These are phyloP conservation scores for Muraenolepis orangiensis DNA, from an alignment of 2,797 vertebrate genomes.

Conservation along the genomic window DNA sequence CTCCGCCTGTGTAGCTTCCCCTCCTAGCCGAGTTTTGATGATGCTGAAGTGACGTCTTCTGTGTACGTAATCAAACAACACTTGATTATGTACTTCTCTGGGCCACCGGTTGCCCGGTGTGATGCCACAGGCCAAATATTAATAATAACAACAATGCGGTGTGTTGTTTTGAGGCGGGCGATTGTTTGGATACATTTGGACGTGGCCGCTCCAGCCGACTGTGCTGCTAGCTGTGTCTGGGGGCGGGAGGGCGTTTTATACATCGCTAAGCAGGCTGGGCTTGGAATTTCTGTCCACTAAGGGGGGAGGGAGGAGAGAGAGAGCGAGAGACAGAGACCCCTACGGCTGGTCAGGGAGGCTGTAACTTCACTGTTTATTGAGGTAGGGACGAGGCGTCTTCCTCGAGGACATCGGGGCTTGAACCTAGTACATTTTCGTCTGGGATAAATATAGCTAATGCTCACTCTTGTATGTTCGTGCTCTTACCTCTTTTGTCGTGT, in stretches of 20 bases:
- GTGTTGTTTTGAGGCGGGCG: background rate
- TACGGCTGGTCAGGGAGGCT: too few relatives aligned
- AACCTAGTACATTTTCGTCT: background rate
- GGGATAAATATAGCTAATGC: too few relatives aligned
- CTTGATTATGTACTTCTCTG: too few relatives aligned
- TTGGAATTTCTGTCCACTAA: slow-evolving; percentile 61
- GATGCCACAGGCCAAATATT: background rate
- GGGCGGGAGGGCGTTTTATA: too few relatives aligned
- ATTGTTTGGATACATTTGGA: background rate
- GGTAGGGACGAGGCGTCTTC: background rate
- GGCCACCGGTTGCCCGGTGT: background rate
- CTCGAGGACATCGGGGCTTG: background rate
- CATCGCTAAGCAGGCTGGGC: slow-evolving; percentile 31
- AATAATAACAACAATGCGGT: too few relatives aligned
- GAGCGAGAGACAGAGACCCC: background rate
- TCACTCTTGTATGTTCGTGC: too few relatives aligned
- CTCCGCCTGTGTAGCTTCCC: slow-evolving; percentile 57
- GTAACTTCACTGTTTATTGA: background rate
- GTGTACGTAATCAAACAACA: slow-evolving; percentile 42
- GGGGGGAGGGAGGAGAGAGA: slow-evolving; percentile 2
- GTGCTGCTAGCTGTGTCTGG: slow-evolving; percentile 32
- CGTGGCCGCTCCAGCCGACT: slow-evolving; percentile 11
- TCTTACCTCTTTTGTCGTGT: background rate
- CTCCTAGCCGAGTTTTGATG: slow-evolving; percentile 53
- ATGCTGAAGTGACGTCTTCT: slow-evolving; percentile 39